These are phyloP conservation scores for Tinamus guttatus DNA, from an alignment of 2,113 vertebrate genomes.

Conservation along the genomic window DNA sequence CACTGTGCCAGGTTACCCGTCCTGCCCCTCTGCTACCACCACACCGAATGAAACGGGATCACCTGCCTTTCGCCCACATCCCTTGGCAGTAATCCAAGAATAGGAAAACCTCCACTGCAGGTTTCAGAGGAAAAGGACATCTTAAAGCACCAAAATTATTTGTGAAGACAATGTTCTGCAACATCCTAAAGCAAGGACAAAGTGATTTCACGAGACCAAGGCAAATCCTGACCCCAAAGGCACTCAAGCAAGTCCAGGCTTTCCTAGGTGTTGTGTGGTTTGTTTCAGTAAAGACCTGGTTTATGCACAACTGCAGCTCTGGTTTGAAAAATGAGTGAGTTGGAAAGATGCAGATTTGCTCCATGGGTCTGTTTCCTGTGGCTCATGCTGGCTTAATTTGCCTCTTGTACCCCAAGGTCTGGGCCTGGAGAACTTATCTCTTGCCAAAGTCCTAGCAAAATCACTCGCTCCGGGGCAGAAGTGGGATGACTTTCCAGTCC, in stretches of 20 bases:
- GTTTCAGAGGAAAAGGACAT: background rate
- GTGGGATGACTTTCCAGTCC: background rate
- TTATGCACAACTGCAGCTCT: background rate
- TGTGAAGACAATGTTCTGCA: accelerated
- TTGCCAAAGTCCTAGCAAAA: background rate
- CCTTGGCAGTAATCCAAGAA: background rate
- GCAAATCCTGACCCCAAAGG: background rate
- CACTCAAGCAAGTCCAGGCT: background rate
- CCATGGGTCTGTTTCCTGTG: background rate
- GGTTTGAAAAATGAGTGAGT: background rate
- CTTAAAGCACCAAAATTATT: too few species aligned
- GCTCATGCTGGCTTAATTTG: background rate
- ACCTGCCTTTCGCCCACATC: background rate
- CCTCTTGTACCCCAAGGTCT: background rate
- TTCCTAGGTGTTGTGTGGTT: background rate
- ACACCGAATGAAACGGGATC: background rate
- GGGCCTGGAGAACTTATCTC: background rate
- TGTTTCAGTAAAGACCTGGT: background rate
- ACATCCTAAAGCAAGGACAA: background rate
- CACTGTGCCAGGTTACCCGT: background rate
- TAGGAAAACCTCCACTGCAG: background rate
- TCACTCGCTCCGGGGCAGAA: background rate
- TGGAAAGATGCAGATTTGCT: background rate
- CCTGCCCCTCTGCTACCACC: background rate
- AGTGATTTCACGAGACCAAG: too few species aligned